Percentiles rank a stretch among this genome's conserved stretches.
phyloP scores from a whole-genome alignment of 2,888 invertebrate species.

The Epinotia brunnichana region DNA sequence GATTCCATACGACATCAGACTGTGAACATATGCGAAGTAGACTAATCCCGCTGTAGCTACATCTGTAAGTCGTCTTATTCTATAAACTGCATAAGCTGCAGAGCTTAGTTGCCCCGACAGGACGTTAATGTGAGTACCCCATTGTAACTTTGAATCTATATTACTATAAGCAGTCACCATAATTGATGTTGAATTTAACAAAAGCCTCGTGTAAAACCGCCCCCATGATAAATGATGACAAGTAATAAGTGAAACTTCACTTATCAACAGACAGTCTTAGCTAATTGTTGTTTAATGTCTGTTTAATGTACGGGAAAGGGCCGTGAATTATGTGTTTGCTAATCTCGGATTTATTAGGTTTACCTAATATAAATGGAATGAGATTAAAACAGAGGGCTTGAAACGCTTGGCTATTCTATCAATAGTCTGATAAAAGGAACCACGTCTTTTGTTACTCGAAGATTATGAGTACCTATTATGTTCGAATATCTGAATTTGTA shows the following conservation, averaged over 20 bases:
- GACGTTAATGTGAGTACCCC: too few species aligned
- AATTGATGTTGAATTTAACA: neutral
- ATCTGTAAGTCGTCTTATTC: too few species aligned
- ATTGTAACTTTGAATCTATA: too few species aligned
- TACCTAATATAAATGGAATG: slow-evolving; percentile 1
- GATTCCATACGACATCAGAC: too few species aligned
- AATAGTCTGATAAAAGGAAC: neutral
- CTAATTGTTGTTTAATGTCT: slow-evolving; percentile 48
- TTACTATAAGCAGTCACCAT: neutral
- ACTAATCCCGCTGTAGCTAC: too few species aligned
- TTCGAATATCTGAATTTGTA: too few species aligned
- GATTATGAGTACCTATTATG: too few species aligned
- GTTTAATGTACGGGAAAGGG: slow-evolving; percentile 42
- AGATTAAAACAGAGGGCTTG: neutral
- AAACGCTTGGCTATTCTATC: neutral
- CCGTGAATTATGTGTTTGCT: slow-evolving; percentile 22
- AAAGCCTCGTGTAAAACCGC: slow-evolving; percentile 11
- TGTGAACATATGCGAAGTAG: too few species aligned
- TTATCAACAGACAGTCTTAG: slow-evolving; percentile 39
- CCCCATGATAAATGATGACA: slow-evolving; percentile 27
- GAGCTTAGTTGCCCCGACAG: too few species aligned
- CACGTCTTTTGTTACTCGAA: neutral
- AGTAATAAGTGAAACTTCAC: slow-evolving; percentile 39
- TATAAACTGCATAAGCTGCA: too few species aligned
- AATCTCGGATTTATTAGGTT: slow-evolving; percentile 20